phyloP scores from a whole-genome alignment of 2,113 vertebrate genomes.

The Stercorarius parasiticus region DNA sequence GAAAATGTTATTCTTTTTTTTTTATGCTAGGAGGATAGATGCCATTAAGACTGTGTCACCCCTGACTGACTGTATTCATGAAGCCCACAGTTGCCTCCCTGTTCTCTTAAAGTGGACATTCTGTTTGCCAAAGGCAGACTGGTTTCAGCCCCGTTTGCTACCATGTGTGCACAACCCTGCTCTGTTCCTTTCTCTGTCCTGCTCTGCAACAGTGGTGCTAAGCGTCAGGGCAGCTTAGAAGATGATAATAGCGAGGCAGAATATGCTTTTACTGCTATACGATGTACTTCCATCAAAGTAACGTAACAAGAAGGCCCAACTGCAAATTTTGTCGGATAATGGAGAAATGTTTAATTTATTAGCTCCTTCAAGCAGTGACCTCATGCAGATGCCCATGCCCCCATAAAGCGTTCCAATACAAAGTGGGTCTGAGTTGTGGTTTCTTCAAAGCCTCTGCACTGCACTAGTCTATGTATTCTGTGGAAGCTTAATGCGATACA shows the following conservation, averaged over 20 bases:
- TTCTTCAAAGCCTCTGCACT: background rate
- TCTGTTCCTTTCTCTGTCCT: background rate
- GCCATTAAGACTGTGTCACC: background rate
- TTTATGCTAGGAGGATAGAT: background rate
- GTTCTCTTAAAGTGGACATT: background rate
- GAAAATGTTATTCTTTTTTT: background rate
- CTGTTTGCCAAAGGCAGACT: background rate
- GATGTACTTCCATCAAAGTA: background rate
- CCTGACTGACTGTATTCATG: background rate
- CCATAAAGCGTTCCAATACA: background rate
- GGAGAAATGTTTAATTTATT: conserved; percentile 2
- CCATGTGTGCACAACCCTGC: background rate
- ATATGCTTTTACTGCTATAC: background rate
- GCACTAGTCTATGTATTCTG: background rate
- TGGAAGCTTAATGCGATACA: background rate
- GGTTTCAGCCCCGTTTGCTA: background rate
- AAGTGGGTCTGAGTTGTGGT: background rate
- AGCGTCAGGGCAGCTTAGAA: background rate
- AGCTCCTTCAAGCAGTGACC: background rate
- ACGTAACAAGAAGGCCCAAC: background rate
- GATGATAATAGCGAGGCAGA: background rate
- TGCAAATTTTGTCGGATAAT: background rate
- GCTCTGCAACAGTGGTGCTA: background rate
- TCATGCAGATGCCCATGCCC: background rate
- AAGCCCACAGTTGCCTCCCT: background rate